Evolutionary conservation across 2,888 invertebrate species (phyloP), one percentile per base, ranked within the genome.

Genomic region (Elegia similella): DNA sequence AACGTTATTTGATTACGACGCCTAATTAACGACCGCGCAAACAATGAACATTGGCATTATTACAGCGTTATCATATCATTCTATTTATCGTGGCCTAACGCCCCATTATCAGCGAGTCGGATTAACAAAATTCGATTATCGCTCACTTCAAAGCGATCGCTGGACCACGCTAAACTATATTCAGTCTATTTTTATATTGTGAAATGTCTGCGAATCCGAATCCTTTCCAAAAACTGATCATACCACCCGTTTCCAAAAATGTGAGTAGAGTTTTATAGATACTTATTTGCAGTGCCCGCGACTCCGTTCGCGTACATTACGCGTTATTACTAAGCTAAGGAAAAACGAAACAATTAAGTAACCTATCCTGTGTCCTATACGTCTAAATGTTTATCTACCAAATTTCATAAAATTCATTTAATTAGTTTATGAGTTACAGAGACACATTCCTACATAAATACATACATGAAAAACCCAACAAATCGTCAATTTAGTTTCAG

Each of bases 71-170:
- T 34, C 12, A 38, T 38, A 38, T 38, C 38, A n/a, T 38, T 12
- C n/a, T 13, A 16, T 15, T 30, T 32, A 50, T 30, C 48, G 13
- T 16, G n/a, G 23, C n/a, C 46, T 23, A 12, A 17, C 38, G 6
- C 17, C 10, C n/a, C 17, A 29, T 23, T 52, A 34, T 52, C 23
- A 52, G 30, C 23, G n/a, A 17, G 44, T 44, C 46, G 46, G 38
- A 47, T 42, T 52, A 52, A 43, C 16, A 15, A 53, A 52, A 57
- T 59, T 59, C 46, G 54, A 52, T 69, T 69, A 77, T 75, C 74
- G 73, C 80, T 81, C 76, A 85, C 76, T 80, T 83, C 78, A 80
- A 76, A 75, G 61, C 73, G 61, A 64, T 75, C 63, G 55, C 43
- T 59, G 63, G 59, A 68, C 32, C 54, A 29, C 7, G 32, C 7